A percentile compares a stretch with the other conserved stretches of the same genome.
Conservation (phyloP, 1,140 invertebrate species). For the Drosophila trapezifrons region DNA sequence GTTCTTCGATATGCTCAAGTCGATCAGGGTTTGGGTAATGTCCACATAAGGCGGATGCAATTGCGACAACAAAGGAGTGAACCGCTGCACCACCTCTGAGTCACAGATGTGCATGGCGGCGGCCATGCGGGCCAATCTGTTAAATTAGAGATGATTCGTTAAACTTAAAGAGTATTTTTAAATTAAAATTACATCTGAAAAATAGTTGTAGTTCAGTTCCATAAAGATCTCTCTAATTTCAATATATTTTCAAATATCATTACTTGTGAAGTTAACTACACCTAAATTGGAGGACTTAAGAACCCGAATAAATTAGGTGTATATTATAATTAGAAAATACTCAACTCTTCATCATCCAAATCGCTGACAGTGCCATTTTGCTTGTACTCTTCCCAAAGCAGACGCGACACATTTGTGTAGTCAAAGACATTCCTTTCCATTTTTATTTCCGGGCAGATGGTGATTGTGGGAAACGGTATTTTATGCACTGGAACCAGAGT, state of each 20-base stretch:
- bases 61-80: conserved; percentile 55
- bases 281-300: no score
- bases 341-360: conserved; percentile 71
- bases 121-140: conserved; percentile 59
- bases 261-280: neutral
- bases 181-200: no score
- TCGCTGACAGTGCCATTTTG: conserved; percentile 34
- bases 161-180: no score
- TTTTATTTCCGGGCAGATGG: conserved; percentile 87
- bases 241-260: neutral
- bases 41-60: conserved; percentile 15
- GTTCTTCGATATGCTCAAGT: conserved; percentile 73
- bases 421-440: conserved; percentile 85
- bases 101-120: conserved; percentile 80
- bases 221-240: no score
- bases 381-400: conserved; percentile 58
- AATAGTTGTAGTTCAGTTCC: neutral
- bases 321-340: conserved; percentile 13
- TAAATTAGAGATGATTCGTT: neutral
- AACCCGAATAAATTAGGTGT: no score
- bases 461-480: conserved; percentile 87
- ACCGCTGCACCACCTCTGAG: conserved; percentile 60
- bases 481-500: conserved; percentile 86
- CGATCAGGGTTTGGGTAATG: conserved; percentile 64
- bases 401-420: conserved; percentile 84